Evolutionary conservation across 2,797 vertebrate genomes (phyloP).

Genomic region (Propithecus deckenii): DNA sequence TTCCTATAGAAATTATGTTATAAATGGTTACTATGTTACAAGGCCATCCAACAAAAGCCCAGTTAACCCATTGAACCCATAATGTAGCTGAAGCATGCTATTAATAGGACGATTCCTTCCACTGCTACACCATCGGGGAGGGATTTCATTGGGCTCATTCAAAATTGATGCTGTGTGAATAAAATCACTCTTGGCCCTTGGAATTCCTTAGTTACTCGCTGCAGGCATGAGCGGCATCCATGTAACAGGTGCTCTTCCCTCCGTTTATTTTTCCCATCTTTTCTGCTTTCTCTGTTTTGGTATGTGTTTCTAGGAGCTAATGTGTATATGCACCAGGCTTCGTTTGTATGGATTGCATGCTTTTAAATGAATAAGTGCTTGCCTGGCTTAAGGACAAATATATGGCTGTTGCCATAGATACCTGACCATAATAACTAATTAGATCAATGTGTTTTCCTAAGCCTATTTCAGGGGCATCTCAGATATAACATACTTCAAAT

Average conservation of each 20-base stretch:
- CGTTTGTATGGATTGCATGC: not conserved
- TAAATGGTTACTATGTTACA: conserved; percentile 70
- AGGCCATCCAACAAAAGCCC: conserved; percentile 69
- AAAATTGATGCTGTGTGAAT: conserved; percentile 1
- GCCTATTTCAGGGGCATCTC: conserved; percentile 34
- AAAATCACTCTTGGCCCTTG: not conserved
- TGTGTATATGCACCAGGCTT: not conserved
- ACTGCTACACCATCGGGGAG: not conserved
- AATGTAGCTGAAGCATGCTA: conserved; percentile 20
- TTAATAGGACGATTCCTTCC: conserved; percentile 53
- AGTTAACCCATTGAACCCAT: conserved; percentile 76
- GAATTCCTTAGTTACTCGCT: not conserved
- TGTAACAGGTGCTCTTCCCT: not conserved
- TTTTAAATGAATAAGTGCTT: conserved; percentile 64
- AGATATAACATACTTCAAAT: conserved; percentile 11
- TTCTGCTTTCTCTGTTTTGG: not conserved
- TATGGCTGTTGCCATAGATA: conserved; percentile 77
- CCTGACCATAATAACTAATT: conserved; percentile 66
- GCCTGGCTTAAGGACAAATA: conserved; percentile 69
- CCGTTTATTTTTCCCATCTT: not conserved
- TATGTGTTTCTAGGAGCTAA: conserved; percentile 4
- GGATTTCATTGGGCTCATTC: conserved; percentile 14
- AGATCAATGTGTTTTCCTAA: conserved; percentile 50
- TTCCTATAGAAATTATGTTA: conserved; percentile 69
- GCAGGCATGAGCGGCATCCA: too few species aligned